Evolutionary conservation across 2,888 invertebrate species (phyloP), one percentile per base, ranked within the genome.

Genomic region (Prenolepis imparis): DNA sequence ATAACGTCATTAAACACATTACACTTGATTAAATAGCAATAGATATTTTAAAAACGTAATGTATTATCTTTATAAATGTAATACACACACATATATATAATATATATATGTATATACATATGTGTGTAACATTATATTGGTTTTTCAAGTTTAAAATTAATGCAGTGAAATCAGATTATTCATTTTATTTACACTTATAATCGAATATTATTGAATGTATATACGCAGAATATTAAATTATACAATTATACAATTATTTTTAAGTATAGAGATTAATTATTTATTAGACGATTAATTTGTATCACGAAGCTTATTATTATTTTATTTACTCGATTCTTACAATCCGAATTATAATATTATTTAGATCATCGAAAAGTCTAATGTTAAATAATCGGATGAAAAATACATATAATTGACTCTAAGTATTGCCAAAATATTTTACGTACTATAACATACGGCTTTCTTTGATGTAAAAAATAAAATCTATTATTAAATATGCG

Each of bases 401-500:
- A n/a, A n/a, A n/a, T n/a, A n/a, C n/a, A n/a, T n/a, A n/a, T n/a
- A n/a, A n/a, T n/a, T n/a, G n/a, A n/a, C n/a, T n/a, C n/a, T n/a
- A n/a, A n/a, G n/a, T n/a, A n/a, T n/a, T 28, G 28, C 28, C 28
- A 2, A 28, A 28, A 28, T 28, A 28, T 28, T 28, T 28, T 28
- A 28, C 28, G 28, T 3, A 28, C 28, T 28, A 28, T 28, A 3
- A 28, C 3, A 28, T 39, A 6, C 12, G 44, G 0, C 8, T 32
- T 12, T 12, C 70, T 59, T 78, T 70, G 12, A 77, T 28, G 55
- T 77, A 5, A 39, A 67, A 77, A 68, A 77, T 68, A 18, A n/a
- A n/a, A 77, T n/a, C 11, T 15, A 41, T 24, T 77, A 21, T 64
- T 39, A 55, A 12, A n/a, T n/a, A n/a, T 52, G 52, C 48, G n/a